A percentile compares a stretch with the other conserved stretches of the same genome.
Conservation (phyloP, 2,113 vertebrate species). For the Macrotus californicus region DNA sequence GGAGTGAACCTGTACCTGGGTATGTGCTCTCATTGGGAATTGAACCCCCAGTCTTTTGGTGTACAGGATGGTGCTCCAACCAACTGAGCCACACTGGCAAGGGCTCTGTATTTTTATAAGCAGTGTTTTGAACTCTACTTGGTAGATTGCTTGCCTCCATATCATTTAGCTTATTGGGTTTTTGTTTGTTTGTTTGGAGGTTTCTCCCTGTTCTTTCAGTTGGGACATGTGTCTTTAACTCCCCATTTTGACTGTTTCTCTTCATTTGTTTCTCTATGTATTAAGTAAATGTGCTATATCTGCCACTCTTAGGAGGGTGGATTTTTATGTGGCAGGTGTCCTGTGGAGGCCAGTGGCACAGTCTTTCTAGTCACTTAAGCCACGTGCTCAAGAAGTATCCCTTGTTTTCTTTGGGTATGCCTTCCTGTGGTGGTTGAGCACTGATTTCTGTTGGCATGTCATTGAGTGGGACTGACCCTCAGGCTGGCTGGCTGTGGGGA, state of each 20-base stretch:
- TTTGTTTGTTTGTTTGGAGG: not conserved
- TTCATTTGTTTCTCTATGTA: not conserved
- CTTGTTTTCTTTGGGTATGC: too few relatives aligned
- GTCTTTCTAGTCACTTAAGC: too few relatives aligned
- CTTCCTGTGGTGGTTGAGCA: too few relatives aligned
- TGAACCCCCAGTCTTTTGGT: not conserved
- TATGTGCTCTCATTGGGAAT: too few relatives aligned
- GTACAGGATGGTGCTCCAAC: too few relatives aligned
- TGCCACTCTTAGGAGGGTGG: not conserved
- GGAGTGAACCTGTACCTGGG: not conserved
- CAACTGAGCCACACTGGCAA: too few relatives aligned
- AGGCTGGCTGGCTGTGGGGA: not conserved
- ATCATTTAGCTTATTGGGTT: not conserved
- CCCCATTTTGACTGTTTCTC: not conserved
- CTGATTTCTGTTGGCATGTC: too few relatives aligned
- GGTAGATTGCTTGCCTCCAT: not conserved
- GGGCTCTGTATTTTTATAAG: not conserved
- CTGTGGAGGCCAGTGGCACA: too few relatives aligned
- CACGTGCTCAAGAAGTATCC: too few relatives aligned
- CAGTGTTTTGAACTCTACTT: not conserved
- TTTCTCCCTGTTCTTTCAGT: not conserved
- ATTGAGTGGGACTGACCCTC: not conserved
- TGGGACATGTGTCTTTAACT: not conserved
- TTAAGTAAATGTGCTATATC: not conserved
- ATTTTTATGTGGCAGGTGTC: not conserved